phyloP scores from a whole-genome alignment of 2,113 vertebrate genomes.

The Halichoeres trimaculatus region DNA sequence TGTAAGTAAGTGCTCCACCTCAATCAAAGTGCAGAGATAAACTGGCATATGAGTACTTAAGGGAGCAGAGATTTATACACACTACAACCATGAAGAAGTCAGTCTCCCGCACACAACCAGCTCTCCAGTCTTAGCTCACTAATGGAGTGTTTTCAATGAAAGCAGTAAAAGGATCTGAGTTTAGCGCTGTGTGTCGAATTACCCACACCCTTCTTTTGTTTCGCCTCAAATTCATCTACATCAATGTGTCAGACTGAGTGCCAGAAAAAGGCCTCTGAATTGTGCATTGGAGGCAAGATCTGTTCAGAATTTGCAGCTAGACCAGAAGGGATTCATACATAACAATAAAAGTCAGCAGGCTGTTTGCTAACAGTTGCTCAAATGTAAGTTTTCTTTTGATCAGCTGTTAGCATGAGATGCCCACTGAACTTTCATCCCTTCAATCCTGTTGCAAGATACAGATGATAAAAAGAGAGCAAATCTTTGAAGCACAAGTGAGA shows the following conservation, averaged over 20 bases:
- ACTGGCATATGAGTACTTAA: conserved; percentile 49
- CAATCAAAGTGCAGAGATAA: conserved; percentile 55
- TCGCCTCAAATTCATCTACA: conserved; percentile 25
- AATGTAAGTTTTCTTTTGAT: conserved; percentile 15
- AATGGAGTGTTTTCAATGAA: conserved; percentile 51
- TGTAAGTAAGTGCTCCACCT: conserved; percentile 47
- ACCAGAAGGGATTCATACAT: conserved; percentile 18
- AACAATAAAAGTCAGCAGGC: not conserved
- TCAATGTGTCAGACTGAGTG: conserved; percentile 45
- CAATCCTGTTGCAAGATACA: not conserved
- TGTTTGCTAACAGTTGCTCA: not conserved
- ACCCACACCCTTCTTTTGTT: conserved; percentile 46
- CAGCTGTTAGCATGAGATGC: conserved; percentile 2
- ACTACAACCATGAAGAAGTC: conserved; percentile 42
- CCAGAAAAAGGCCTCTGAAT: conserved; percentile 34
- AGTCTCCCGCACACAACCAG: conserved; percentile 36
- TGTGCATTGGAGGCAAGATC: conserved; percentile 20
- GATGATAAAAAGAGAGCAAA: not conserved
- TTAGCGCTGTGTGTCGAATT: conserved; percentile 47
- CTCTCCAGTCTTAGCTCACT: conserved; percentile 48
- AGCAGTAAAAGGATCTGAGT: conserved; percentile 24
- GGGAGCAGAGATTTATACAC: conserved; percentile 42
- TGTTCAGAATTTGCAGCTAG: conserved; percentile 31
- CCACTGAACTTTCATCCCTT: not conserved
- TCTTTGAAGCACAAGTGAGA: not conserved